A percentile compares a stretch with the other conserved stretches of the same genome.
These are phyloP conservation scores for Hydrotaea cyrtoneurina DNA, from an alignment of 2,888 invertebrate species.

Conservation along the genomic window DNA sequence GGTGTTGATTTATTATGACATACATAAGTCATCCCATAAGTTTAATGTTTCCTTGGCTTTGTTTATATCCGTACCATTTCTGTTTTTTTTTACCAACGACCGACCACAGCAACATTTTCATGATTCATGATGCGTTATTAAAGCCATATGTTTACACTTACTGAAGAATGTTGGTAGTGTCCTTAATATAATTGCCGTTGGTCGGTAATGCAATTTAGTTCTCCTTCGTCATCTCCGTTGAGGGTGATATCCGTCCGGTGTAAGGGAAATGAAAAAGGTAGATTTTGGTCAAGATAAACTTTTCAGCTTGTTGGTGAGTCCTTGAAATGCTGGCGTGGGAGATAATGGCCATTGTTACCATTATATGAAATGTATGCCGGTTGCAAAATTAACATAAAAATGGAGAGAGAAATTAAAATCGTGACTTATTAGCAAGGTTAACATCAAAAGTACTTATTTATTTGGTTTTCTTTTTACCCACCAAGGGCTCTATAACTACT, in stretches of 20 bases:
- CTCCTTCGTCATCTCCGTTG: background rate
- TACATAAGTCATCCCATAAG: background rate
- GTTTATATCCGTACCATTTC: background rate
- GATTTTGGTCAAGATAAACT: background rate
- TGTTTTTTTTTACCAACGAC: too few species aligned
- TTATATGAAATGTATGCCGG: background rate
- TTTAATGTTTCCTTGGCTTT: conserved; percentile 2
- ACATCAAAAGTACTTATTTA: too few species aligned
- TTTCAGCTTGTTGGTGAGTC: too few species aligned
- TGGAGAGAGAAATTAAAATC: conserved; percentile 15
- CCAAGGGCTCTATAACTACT: too few species aligned
- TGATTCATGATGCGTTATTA: conserved; percentile 49
- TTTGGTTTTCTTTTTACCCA: too few species aligned
- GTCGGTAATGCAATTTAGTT: conserved; percentile 19
- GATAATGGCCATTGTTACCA: background rate
- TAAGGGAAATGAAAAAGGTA: conserved; percentile 31
- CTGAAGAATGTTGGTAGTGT: background rate
- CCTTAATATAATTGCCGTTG: conserved; percentile 29
- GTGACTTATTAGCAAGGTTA: conserved; percentile 7
- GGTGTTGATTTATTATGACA: background rate
- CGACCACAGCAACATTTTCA: background rate
- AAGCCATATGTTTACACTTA: conserved; percentile 44
- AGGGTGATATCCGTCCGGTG: background rate
- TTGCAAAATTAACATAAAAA: background rate
- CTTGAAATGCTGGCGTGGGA: background rate